Base-by-base conservation (phyloP, 2,888 invertebrate genomes). In the Cetonia aurata region DNA sequence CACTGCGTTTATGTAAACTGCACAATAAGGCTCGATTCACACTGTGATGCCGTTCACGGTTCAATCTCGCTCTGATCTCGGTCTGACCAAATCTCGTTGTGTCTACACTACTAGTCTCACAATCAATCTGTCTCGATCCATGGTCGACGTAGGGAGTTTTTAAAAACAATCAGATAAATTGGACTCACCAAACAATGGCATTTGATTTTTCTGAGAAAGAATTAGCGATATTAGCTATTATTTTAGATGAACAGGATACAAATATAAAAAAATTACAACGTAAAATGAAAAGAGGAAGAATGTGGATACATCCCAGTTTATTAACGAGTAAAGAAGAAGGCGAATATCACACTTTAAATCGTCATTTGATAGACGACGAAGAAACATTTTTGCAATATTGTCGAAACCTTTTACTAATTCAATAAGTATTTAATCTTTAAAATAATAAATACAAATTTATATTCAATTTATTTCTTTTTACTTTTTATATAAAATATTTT, bases 271-370 rank as follows among this genome's bases (percentile, higher is more conserved):
- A 60, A 60, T 9, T 60, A 42, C 60, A 60, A 60, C 65, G 65
- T 65, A 65, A 65, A 65, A 65, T 65, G 12, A 65, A 65, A 31
- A 65, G 25, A 65, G 48, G 48, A 65, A 65, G 33, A 65, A 65
- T 62, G 65, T 65, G 48, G 65, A 65, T 65, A 65, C 65, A 62
- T 62, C 44, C 62, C 62, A 62, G 62, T 62, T 60, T 62, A 33
- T 33, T 57, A 57, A 57, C 10, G 15, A 60, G 62, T 44, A 42
- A 44, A 62, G 17, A 17, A 62, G 25, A 62, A 60, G 60, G 60
- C 60, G 60, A 60, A 60, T 60, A 60, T 60, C 41, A 60, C 56
- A 56, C 31, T 56, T 31, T 56, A 56, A 6, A 56, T 53, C 25
- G 6, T 53, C 53, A 53, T 53, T 59, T 57, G 57, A 57, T 57